A percentile compares a stretch with the other conserved stretches of the same genome.
Conservation (phyloP, 2,797 vertebrate species). For the Brachymystax lenok region DNA sequence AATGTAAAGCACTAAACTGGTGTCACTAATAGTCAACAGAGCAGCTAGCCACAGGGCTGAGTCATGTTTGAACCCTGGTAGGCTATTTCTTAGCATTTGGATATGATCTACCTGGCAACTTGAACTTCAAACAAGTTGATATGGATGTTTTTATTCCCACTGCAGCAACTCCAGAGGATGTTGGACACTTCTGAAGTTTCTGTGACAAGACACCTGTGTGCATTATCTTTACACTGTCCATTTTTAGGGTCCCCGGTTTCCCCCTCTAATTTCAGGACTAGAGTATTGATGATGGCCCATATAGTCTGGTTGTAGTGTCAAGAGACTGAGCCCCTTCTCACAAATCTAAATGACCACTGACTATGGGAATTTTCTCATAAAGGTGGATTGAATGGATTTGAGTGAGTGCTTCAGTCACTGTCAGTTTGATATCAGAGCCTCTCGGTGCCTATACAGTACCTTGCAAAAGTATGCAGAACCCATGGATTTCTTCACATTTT, state of each 20-base stretch:
- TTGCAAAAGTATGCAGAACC: no score
- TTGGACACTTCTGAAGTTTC: slow-evolving; percentile 13
- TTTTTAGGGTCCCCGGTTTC: neutral
- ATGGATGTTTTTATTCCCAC: slow-evolving; percentile 22
- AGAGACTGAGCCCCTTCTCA: neutral
- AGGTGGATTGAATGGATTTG: neutral
- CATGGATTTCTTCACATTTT: no score
- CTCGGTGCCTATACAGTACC: no score
- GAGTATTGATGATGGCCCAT: neutral
- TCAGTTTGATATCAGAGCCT: neutral
- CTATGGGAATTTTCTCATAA: neutral
- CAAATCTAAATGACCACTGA: neutral
- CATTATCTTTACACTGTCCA: slow-evolving; percentile 14
- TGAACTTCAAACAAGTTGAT: slow-evolving; percentile 10
- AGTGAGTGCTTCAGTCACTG: no score
- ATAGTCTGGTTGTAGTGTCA: slow-evolving; percentile 5
- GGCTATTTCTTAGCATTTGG: neutral
- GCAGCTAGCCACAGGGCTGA: neutral
- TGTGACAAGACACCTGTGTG: neutral
- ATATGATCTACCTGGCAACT: neutral
- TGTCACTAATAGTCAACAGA: neutral
- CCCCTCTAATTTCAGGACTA: neutral
- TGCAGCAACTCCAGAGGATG: slow-evolving; percentile 20
- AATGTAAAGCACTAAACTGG: neutral
- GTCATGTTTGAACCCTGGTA: neutral